Percentiles rank a stretch among this genome's conserved stretches.
phyloP scores from a whole-genome alignment of 2,888 invertebrate genomes.

The Tenodera sinensis region DNA sequence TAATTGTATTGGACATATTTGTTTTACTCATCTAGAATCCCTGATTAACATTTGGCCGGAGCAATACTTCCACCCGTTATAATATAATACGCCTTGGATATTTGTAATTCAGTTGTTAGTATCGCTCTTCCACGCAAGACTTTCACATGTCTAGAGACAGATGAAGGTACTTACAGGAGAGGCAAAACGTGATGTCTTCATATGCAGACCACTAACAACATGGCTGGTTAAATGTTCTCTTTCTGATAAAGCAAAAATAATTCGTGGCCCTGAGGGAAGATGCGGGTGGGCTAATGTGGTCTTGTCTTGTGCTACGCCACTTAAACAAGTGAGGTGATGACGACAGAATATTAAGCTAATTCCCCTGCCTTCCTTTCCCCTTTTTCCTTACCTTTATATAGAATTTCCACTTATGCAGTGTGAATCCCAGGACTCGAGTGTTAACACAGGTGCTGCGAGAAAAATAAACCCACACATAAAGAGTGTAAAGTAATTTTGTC shows the following conservation, averaged over 20 bases:
- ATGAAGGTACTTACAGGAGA: not conserved
- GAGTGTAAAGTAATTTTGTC: not conserved
- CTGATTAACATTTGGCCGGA: too few species aligned
- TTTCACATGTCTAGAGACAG: not conserved
- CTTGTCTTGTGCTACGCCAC: not conserved
- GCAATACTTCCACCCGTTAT: too few species aligned
- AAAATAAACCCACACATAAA: not conserved
- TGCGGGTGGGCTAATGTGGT: not conserved
- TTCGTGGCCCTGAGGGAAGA: not conserved
- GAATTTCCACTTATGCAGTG: not conserved
- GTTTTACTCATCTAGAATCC: too few species aligned
- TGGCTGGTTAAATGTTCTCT: conserved; percentile 3
- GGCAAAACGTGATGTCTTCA: not conserved
- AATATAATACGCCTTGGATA: not conserved
- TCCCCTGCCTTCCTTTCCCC: not conserved
- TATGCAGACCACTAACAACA: not conserved
- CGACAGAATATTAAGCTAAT: conserved; percentile 3
- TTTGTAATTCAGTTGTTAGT: not conserved
- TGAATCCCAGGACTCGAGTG: not conserved
- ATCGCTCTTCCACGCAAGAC: not conserved
- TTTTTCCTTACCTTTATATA: not conserved
- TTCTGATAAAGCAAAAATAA: not conserved
- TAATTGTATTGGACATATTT: too few species aligned
- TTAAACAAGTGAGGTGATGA: not conserved
- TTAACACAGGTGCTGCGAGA: not conserved